Base-by-base conservation (phyloP, 2,113 vertebrate species). In the Fregata magnificens region DNA sequence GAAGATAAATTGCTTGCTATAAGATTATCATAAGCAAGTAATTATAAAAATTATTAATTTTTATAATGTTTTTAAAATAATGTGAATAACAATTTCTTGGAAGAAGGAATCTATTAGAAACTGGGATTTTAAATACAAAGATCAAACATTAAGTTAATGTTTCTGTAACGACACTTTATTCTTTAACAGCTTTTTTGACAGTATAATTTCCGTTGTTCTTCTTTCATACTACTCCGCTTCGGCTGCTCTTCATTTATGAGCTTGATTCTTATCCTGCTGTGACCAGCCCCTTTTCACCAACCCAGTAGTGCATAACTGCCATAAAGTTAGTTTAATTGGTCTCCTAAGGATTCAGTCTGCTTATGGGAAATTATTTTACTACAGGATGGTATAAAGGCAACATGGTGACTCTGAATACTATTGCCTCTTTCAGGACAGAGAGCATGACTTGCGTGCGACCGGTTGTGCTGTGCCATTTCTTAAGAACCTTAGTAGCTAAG, bases 251-350 rank as follows among this genome's bases (percentile, higher is more conserved):
- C 53, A 47, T 72, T 93, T 82, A 87, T 44, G 58, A 84, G 74
- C 63, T 88, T 42, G 56, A 62, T 50, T 82, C 86, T 86, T 77
- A 24, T 1, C 86, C 90, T 83, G 86, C 90, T 90, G 90, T 86
- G 94, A 62, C 58, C 86, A 71, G 32, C 65, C 36, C 38, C 58
- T 88, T 93, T 77, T 72, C 58, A 82, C 84, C 70, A 76, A 22
- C 56, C 45, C 91, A 61, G 79, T 47, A 70, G 58, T 38, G 65
- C 36, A 24, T 55, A 77, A 83, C 47, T 77, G 80, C 74, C 34
- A 42, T 31, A 77, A 88, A 91, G 56, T 77, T 88, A 58, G 52
- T 77, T 85, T 93, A 88, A 93, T 85, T 91, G 88, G 88, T 91
- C 91, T 88, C 91, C 84, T 77, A 84, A 93, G 88, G 88, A 91